phyloP scores from a whole-genome alignment of 2,888 invertebrate species.

The Temnothorax unifasciatus region DNA sequence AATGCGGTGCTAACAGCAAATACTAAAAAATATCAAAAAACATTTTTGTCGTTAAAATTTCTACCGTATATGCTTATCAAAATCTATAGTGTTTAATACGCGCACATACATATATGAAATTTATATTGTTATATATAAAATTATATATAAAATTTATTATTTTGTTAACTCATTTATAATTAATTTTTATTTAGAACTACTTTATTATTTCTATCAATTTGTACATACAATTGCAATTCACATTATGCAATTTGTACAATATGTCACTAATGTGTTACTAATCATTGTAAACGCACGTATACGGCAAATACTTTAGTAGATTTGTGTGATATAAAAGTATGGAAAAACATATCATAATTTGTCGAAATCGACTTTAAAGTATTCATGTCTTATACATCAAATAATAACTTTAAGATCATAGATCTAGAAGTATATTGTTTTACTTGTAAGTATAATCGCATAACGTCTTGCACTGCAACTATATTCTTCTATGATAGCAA shows the following conservation, averaged over 20 bases:
- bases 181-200: not conserved
- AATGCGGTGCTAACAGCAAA: not conserved
- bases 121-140: not conserved
- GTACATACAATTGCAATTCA: not conserved
- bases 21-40: not conserved
- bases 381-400: not conserved
- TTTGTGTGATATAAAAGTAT: not conserved
- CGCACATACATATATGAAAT: not conserved
- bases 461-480: not conserved
- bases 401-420: no score
- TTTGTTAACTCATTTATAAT: not conserved
- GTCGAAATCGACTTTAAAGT: not conserved
- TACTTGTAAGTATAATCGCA: not conserved
- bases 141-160: not conserved
- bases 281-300: not conserved
- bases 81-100: not conserved
- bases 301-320: not conserved
- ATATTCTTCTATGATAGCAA: constrained; percentile 8
- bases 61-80: not conserved
- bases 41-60: not conserved
- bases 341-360: not conserved
- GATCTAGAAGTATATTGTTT: not conserved
- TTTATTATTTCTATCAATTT: not conserved
- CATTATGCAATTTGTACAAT: not conserved
- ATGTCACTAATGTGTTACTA: not conserved